phyloP scores from a whole-genome alignment of 2,888 invertebrate species.

The Hypomecis atomaria region DNA sequence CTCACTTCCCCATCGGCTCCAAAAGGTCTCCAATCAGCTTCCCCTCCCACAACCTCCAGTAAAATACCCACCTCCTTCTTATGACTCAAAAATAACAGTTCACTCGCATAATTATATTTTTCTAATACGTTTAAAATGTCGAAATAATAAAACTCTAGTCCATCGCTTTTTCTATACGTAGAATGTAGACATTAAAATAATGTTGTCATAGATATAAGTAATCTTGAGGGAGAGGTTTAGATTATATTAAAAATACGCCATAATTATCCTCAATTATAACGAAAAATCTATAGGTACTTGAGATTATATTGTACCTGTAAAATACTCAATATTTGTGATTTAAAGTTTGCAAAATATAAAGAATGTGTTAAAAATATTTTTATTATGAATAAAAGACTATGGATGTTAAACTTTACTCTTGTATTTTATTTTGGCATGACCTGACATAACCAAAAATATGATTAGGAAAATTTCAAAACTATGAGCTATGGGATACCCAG shows the following conservation, averaged over 20 bases:
- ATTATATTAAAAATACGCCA: constrained; percentile 36
- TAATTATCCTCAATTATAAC: constrained; percentile 38
- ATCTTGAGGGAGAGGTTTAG: constrained; percentile 63
- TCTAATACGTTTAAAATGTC: constrained; percentile 8
- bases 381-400: constrained; percentile 45
- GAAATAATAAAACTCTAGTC: constrained; percentile 14
- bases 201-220: constrained; percentile 33
- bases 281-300: constrained; percentile 36
- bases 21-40: constrained; percentile 56
- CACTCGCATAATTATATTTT: constrained; percentile 13
- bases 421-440: constrained; percentile 5
- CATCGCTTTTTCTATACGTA: constrained; percentile 28
- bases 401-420: constrained; percentile 30
- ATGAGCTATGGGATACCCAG: no score
- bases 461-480: not conserved
- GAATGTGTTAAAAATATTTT: constrained; percentile 44
- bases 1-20: constrained; percentile 76
- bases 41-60: constrained; percentile 37
- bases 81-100: constrained; percentile 11
- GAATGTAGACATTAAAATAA: constrained; percentile 25
- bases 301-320: constrained; percentile 50
- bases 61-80: constrained; percentile 7
- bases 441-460: not conserved
- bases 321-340: constrained; percentile 47
- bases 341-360: constrained; percentile 34